These are phyloP conservation scores for Cecropterus lyciades DNA, from an alignment of 1,140 invertebrate genomes.

Conservation along the genomic window DNA sequence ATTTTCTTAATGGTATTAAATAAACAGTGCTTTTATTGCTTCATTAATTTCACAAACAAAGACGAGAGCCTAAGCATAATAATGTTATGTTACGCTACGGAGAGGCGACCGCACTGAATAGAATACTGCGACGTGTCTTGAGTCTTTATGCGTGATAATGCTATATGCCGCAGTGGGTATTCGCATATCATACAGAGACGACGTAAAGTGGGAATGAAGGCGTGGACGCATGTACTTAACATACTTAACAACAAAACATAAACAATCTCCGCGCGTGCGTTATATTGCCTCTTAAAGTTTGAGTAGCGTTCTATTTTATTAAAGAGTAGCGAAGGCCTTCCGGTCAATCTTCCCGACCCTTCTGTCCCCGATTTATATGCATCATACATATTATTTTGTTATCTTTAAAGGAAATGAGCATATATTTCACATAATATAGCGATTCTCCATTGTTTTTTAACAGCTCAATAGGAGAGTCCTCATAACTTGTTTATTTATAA, in stretches of 20 bases:
- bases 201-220: neutral
- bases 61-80: conserved; percentile 9
- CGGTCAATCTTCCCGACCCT: too few species aligned
- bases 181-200: neutral
- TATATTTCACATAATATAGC: too few species aligned
- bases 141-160: conserved; percentile 18
- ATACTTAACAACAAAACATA: neutral
- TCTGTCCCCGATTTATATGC: too few species aligned
- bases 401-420: too few species aligned
- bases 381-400: too few species aligned
- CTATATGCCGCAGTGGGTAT: neutral
- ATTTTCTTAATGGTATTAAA: conserved; percentile 5
- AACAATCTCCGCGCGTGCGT: too few species aligned
- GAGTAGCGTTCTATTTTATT: too few species aligned
- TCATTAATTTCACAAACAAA: conserved; percentile 37
- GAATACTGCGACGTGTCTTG: conserved; percentile 12
- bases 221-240: neutral
- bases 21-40: conserved; percentile 31
- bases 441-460: too few species aligned
- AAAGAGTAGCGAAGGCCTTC: too few species aligned
- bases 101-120: conserved; percentile 10
- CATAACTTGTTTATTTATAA: too few species aligned
- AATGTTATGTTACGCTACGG: conserved; percentile 6
- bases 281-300: too few species aligned
- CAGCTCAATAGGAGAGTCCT: too few species aligned